Conservation (phyloP, 2,113 vertebrate species). For the Pachycephala philippinensis region DNA sequence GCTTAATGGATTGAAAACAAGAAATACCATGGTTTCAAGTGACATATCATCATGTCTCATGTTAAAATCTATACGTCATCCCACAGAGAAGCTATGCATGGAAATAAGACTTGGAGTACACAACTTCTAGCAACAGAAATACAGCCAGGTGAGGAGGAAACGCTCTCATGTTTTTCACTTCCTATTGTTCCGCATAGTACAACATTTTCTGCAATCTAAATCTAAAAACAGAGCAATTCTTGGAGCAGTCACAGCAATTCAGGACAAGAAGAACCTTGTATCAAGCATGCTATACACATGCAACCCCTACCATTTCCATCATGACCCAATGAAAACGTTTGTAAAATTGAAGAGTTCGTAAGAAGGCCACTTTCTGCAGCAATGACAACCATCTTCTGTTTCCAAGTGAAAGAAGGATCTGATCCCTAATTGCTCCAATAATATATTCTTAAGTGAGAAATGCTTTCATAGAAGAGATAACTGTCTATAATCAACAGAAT, state of each 20-base stretch:
- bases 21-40: not conserved
- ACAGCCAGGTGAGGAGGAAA: not conserved
- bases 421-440: not conserved
- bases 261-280: not conserved
- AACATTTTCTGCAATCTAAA: not conserved
- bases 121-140: not conserved
- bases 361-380: not conserved
- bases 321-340: not conserved
- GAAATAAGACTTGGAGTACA: not conserved
- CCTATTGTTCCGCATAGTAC: not conserved
- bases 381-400: accelerated
- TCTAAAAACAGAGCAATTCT: not conserved
- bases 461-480: not conserved
- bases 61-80: not conserved
- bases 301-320: not conserved
- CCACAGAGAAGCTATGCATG: not conserved
- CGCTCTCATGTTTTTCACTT: not conserved
- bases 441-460: not conserved
- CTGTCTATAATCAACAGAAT: not conserved
- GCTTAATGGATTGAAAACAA: not conserved
- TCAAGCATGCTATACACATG: not conserved
- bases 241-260: not conserved
- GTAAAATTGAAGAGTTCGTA: not conserved
- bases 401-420: not conserved
- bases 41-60: not conserved